A percentile compares a stretch with the other conserved stretches of the same genome.
These are phyloP conservation scores for Luperina nickerlii DNA, from an alignment of 2,888 invertebrate genomes.

Conservation along the genomic window DNA sequence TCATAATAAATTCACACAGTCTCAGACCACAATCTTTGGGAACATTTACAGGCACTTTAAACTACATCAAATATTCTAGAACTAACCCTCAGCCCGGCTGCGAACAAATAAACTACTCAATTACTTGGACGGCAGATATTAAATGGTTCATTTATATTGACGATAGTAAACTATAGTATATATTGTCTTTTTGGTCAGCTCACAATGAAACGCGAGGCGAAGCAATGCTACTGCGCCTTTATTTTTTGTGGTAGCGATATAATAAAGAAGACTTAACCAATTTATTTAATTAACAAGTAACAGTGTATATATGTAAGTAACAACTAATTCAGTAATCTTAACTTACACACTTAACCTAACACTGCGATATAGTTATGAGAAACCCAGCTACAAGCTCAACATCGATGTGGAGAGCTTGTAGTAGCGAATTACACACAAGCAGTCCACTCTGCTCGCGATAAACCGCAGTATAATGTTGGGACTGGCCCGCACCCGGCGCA, in stretches of 20 bases:
- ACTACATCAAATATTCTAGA: slow-evolving; percentile 73
- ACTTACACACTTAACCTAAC: too few relatives aligned
- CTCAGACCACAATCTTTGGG: slow-evolving; percentile 73
- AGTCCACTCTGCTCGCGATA: background rate
- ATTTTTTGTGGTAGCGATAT: background rate
- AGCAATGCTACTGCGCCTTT: background rate
- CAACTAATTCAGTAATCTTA: too few relatives aligned
- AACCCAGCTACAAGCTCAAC: background rate
- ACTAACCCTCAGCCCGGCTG: slow-evolving; percentile 59
- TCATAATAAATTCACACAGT: slow-evolving; percentile 74
- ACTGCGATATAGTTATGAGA: too few relatives aligned
- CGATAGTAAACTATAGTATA: background rate
- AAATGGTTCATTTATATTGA: slow-evolving; percentile 42
- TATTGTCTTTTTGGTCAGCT: background rate
- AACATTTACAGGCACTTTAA: slow-evolving; percentile 74
- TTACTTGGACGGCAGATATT: slow-evolving; percentile 48
- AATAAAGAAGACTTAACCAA: background rate
- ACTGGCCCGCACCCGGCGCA: background rate
- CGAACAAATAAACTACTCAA: slow-evolving; percentile 60
- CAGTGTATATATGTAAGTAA: too few relatives aligned
- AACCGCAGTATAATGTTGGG: too few relatives aligned
- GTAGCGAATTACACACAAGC: background rate
- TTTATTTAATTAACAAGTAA: too few relatives aligned
- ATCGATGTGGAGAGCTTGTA: background rate
- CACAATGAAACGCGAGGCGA: background rate